Base-by-base conservation (phyloP, 2,797 vertebrate species). In the Spinibarbus caldwelli region DNA sequence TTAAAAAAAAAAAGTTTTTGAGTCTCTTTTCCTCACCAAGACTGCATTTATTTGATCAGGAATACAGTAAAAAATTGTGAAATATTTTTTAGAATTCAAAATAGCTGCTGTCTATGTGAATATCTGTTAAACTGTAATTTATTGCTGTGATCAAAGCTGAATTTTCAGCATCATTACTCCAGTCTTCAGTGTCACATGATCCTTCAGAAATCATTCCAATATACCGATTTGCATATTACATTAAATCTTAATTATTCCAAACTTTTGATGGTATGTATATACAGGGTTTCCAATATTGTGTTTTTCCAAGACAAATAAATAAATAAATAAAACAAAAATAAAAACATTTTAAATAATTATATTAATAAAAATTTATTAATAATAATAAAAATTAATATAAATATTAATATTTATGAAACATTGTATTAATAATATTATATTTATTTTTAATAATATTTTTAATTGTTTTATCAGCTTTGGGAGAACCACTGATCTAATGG, bases 71-170 rank as follows among this genome's bases (percentile, higher is more conserved):
- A 64, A 64, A 66, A 66, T 66, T 66, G 6, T 34, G 62, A 66
- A 66, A 66, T 34, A 34, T 34, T 66, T 34, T 34, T 19, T 34
- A 19, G 6, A 34, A 19, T 34, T 19, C 1, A 34, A 66, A 9
- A 34, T 7, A 1, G 15, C 36, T 14, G 21, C 11, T 6, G 11
- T 70, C 11, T 41, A 7, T 41, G 21, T 41, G 10, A 70, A 70
- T 41, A 41, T 41, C 11, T 7, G 0, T 12, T 41, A 41, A 41
- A 41, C 0, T 7, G 0, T 1, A 3, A n/a, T 70, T n/a, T 41
- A 68, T 68, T 68, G 5, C 21, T 8, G 29, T 31, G 26, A 64
- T 64, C 12, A 31, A 29, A 29, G n/a, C 26, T 67, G 6, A 6
- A 68, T 68, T 70, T 70, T 6, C 10, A 70, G 36, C 67, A 70